Evolutionary conservation across 2,888 invertebrate genomes (phyloP), one percentile per base, ranked within the genome.

Genomic region (Chrysodeixis includens): DNA sequence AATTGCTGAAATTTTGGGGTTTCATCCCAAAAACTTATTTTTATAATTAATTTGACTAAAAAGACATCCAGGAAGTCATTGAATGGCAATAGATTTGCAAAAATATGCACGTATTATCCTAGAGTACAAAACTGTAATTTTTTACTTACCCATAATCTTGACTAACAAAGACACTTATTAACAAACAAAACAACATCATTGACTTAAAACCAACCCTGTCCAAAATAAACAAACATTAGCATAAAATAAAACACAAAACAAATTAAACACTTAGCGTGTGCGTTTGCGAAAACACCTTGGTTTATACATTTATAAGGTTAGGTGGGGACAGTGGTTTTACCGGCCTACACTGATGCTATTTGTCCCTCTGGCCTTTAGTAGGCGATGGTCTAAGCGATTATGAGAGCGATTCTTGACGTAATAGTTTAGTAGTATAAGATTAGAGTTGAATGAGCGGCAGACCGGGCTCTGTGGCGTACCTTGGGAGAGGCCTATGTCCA

Each of bases 331-430:
- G 79, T 75, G 73, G 79, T 81, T 81, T 79, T 72, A 69, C 66
- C 56, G 65, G 70, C 68, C 73, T 73, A 79, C 52, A 62, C 66
- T 82, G 56, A 82, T 69, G 62, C 68, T 73, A 70, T 82, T 79
- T 76, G 82, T 79, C 77, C 73, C 77, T 68, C 55, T 66, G 26
- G 44, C 49, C 56, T 62, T 69, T 66, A 76, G 58, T 79, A 56
- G 65, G 16, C 14, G n/a, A 4, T 54, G 55, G 9, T 16, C 22
- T 54, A 62, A 18, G 0, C n/a, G 26, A 7, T 49, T 44, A 61
- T 10, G 12, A 0, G 12, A 57, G 61, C 73, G 73, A 56, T 62
- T n/a, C 6, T 3, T 16, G 1, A 44, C 44, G 6, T 44, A 44
- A 6, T n/a, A 44, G n/a, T n/a, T n/a, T n/a, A n/a, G n/a, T n/a